Evolutionary conservation across 2,888 invertebrate genomes (phyloP), one percentile per base, ranked within the genome.

Genomic region (Serripes groenlandicus): DNA sequence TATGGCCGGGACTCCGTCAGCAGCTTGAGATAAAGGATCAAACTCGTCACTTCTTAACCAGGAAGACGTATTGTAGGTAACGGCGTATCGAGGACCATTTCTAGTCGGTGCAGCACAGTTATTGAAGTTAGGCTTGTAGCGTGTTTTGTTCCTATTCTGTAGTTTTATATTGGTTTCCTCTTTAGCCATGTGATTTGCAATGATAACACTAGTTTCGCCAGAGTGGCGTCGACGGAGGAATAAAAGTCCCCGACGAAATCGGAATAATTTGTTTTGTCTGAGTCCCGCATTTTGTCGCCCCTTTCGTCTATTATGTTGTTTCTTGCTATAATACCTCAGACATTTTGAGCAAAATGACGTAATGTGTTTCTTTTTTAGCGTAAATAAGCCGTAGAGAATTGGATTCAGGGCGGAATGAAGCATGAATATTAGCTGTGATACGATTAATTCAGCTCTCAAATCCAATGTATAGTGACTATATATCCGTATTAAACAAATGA

Each of bases 331-430:
- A 32, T 28, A 58, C 34, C 34, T 30, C 7, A 62, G 62, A 21
- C 62, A 62, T n/a, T 21, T 34, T 56, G 77, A 75, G 54, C 70
- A 78, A 5, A 85, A 3, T 11, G 69, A 56, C 28, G 81, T 60
- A 11, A 89, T 68, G 58, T 90, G 89, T 15, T 76, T 58, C 18
- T 74, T 60, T 71, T 83, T 72, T 49, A 89, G 74, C 30, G 90
- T 94, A 90, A 95, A 95, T 77, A 94, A 92, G 42, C 95, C 94
- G 88, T 95, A 95, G 34, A 95, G 91, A 52, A 95, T 90, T 3
- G 95, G 95, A 89, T 95, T 95, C 54, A 95, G 89, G 21, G 94
- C 94, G 73, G 94, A 94, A 86, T 94, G 94, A 35, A 92, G 89
- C 90, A 94, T 90, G 30, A 92, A 92, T 77, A 94, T 90, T 52